Conservation (phyloP, 2,888 invertebrate genomes). For the Axea sp. region DNA sequence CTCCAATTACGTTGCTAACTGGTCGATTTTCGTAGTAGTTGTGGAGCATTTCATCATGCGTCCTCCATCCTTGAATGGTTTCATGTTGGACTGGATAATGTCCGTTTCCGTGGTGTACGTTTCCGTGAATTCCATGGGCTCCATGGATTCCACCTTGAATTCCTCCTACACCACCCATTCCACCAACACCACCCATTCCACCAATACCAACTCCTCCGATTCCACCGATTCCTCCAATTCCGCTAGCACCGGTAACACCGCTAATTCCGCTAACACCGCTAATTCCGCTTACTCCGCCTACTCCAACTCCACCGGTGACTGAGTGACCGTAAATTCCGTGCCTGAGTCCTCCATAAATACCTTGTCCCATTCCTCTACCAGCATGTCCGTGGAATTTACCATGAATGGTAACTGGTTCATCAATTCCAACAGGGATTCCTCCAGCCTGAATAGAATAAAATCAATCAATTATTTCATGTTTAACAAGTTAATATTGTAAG, state of each 20-base stretch:
- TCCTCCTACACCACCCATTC: slow-evolving; percentile 20
- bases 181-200: slow-evolving; percentile 2
- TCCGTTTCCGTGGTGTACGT: slow-evolving; percentile 65
- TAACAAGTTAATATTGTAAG: too few relatives aligned
- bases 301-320: not conserved
- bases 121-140: slow-evolving; percentile 16
- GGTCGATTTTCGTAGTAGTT: slow-evolving; percentile 70
- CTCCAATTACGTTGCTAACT: slow-evolving; percentile 73
- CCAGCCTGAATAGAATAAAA: slow-evolving; percentile 3
- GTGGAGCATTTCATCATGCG: slow-evolving; percentile 68
- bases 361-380: slow-evolving; percentile 27
- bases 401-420: slow-evolving; percentile 4
- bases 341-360: not conserved
- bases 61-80: slow-evolving; percentile 58
- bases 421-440: slow-evolving; percentile 12
- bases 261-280: not conserved
- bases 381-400: slow-evolving; percentile 21
- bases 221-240: not conserved
- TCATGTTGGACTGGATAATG: slow-evolving; percentile 65
- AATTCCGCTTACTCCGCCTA: not conserved
- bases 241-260: not conserved
- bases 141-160: slow-evolving; percentile 23
- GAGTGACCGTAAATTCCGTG: too few relatives aligned
- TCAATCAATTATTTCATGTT: too few relatives aligned
- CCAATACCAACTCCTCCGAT: not conserved